phyloP scores from a whole-genome alignment of 2,888 invertebrate species.

The Oxystoma pomonae region DNA sequence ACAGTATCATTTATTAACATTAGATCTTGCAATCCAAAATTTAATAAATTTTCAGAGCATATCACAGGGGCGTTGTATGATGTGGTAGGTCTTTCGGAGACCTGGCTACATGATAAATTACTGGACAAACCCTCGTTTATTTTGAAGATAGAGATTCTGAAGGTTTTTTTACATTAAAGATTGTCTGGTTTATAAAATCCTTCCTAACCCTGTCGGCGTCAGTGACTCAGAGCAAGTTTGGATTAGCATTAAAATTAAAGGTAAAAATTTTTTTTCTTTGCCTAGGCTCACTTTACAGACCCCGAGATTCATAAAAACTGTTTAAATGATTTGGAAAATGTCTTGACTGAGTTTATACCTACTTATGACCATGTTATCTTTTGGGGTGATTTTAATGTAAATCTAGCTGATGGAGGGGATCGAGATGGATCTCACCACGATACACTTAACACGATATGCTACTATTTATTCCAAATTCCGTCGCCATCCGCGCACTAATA shows the following conservation, averaged over 20 bases:
- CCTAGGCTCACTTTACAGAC: background rate
- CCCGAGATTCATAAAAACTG: background rate
- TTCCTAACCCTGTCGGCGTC: background rate
- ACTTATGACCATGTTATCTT: background rate
- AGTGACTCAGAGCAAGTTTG: background rate
- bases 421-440: no score
- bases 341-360: slow-evolving; percentile 1
- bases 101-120: background rate
- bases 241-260: background rate
- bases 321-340: background rate
- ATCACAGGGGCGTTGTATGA: background rate
- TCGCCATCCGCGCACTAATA: no score
- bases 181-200: background rate
- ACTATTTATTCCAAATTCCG: no score
- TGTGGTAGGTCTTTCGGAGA: background rate
- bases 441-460: no score
- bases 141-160: background rate
- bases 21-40: background rate
- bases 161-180: background rate
- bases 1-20: background rate
- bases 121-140: background rate
- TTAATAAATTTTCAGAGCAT: background rate
- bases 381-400: no score
- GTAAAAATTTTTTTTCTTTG: background rate
- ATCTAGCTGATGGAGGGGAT: no score